Percentiles rank a stretch among this genome's conserved stretches.
These are phyloP conservation scores for Gorsachius goisagi DNA, from an alignment of 2,113 vertebrate species.

Conservation along the genomic window DNA sequence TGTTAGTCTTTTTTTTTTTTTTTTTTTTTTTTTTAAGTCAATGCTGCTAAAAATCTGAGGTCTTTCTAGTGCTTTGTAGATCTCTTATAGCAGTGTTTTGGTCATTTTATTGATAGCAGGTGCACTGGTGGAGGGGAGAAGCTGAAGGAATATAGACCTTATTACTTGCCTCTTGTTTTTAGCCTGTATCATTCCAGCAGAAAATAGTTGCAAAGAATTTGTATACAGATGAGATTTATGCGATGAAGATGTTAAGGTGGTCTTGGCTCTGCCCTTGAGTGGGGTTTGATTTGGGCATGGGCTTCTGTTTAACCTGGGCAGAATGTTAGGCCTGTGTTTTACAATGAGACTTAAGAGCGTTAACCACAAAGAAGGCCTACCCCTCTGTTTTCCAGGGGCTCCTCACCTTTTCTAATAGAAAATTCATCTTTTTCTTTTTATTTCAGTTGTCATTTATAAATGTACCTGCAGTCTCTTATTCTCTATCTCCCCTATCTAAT, in stretches of 20 bases:
- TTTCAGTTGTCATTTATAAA: not conserved
- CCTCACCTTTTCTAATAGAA: not conserved
- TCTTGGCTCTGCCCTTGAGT: not conserved
- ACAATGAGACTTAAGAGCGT: not conserved
- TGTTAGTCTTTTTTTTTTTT: not conserved
- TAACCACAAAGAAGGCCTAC: not conserved
- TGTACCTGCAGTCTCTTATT: not conserved
- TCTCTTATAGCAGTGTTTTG: not conserved
- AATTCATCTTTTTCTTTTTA: not conserved
- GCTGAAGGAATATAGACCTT: not conserved
- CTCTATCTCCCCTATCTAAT: not conserved
- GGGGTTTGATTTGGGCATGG: not conserved
- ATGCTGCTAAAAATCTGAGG: not conserved
- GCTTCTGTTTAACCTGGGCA: not conserved
- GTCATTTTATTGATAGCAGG: too few relatives aligned
- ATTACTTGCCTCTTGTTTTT: not conserved
- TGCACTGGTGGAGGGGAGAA: rapidly evolving
- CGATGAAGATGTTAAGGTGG: not conserved
- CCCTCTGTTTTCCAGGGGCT: not conserved
- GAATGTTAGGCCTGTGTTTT: not conserved
- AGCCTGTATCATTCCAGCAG: not conserved
- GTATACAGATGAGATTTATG: not conserved
- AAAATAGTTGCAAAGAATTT: not conserved
- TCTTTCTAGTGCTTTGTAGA: not conserved
- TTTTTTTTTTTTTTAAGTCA: too few relatives aligned